A percentile compares a stretch with the other conserved stretches of the same genome.
Conservation (phyloP, 2,797 vertebrate genomes). For the Hippoglossus hippoglossus region DNA sequence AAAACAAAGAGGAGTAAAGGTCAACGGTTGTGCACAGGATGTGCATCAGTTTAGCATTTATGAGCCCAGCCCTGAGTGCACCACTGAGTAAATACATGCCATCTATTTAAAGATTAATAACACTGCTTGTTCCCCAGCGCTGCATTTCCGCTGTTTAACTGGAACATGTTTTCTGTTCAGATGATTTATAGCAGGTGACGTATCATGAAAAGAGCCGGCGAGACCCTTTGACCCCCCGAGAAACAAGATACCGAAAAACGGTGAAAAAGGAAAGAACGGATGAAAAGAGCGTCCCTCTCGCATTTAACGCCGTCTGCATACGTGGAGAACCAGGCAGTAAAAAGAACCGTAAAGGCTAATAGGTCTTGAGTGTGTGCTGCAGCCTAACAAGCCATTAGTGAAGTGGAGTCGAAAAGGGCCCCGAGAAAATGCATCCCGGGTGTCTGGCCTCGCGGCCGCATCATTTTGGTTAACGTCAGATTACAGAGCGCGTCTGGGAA, state of each 20-base stretch:
- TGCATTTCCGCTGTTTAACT: constrained; percentile 31
- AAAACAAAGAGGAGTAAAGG: constrained; percentile 42
- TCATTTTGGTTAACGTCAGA: constrained; percentile 74
- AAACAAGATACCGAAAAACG: constrained; percentile 27
- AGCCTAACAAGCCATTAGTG: constrained; percentile 54
- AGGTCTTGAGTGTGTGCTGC: constrained; percentile 40
- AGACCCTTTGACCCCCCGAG: constrained; percentile 38
- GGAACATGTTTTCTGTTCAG: constrained; percentile 31
- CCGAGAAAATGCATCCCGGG: constrained; percentile 37
- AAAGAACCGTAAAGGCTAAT: constrained; percentile 37
- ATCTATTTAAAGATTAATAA: constrained; percentile 68
- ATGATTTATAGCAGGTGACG: constrained; percentile 41
- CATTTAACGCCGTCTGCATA: background rate
- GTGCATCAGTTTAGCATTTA: constrained; percentile 44
- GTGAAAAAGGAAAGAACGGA: constrained; percentile 1
- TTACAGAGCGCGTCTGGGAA: constrained; percentile 56
- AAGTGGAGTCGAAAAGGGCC: constrained; percentile 26
- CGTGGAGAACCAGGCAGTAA: constrained; percentile 30
- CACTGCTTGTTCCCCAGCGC: constrained; percentile 38
- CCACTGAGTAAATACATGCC: constrained; percentile 20
- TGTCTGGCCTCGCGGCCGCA: constrained; percentile 40
- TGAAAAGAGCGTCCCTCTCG: background rate
- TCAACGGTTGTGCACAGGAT: constrained; percentile 22
- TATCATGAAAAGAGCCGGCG: background rate
- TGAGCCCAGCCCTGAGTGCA: constrained; percentile 29